Percentiles rank a stretch among this genome's conserved stretches.
These are phyloP conservation scores for Rachycentron canadum DNA, from an alignment of 2,797 vertebrate genomes.

Conservation along the genomic window DNA sequence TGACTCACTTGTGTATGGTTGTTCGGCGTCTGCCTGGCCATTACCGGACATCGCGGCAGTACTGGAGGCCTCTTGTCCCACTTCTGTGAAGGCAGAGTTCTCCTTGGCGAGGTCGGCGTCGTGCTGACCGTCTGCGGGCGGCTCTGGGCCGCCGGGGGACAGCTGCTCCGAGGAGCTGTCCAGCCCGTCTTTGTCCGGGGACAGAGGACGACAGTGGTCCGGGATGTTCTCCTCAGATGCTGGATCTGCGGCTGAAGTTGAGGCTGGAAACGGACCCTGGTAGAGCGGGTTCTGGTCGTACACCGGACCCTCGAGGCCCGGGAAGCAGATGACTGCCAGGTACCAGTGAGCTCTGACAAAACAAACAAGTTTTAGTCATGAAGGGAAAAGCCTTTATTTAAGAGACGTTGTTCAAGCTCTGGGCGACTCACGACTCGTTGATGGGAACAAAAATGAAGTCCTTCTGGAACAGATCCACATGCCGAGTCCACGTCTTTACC, in stretches of 20 bases:
- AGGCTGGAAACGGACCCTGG: constrained; percentile 75
- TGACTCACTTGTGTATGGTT: constrained; percentile 75
- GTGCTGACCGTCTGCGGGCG: constrained; percentile 73
- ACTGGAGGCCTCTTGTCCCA: constrained; percentile 22
- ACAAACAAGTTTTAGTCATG: background rate
- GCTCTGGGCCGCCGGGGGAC: constrained; percentile 78
- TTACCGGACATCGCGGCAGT: constrained; percentile 68
- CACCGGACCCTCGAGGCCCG: constrained; percentile 89
- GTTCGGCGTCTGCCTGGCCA: constrained; percentile 76
- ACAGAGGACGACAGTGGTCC: constrained; percentile 83
- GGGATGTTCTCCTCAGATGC: constrained; percentile 62
- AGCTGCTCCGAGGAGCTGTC: constrained; percentile 79
- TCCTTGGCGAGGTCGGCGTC: constrained; percentile 46
- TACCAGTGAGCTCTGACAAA: constrained; percentile 95
- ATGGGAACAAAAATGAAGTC: constrained; percentile 99
- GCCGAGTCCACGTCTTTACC: constrained; percentile 98
- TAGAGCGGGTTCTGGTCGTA: constrained; percentile 90
- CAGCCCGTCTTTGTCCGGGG: constrained; percentile 83
- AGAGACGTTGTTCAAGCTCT: too few species aligned
- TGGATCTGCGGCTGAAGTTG: constrained; percentile 56
- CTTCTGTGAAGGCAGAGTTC: constrained; percentile 16
- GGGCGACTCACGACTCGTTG: constrained; percentile 94
- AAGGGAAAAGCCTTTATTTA: too few species aligned
- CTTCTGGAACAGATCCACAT: constrained; percentile 98
- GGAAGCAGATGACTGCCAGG: constrained; percentile 98